Evolutionary conservation across 2,888 invertebrate genomes (phyloP), one percentile per base, ranked within the genome.

Genomic region (Cerceris rybyensis): DNA sequence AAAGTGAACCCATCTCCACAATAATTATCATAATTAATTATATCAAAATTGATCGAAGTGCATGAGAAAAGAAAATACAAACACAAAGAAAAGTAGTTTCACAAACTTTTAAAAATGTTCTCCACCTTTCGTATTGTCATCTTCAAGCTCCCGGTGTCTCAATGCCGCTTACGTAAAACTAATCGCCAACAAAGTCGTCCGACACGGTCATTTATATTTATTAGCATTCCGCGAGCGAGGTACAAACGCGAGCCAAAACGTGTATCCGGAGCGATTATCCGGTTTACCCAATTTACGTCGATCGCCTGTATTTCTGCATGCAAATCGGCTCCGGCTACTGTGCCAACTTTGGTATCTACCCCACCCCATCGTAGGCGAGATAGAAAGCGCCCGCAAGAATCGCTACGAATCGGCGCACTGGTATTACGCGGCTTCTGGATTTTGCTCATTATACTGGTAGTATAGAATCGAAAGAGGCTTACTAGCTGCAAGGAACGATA

Each of bases 361-460:
- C 68, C 58, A 42, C 43, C 49, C 49, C 16, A 49, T 70, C 50
- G 70, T 43, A 58, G 60, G 73, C 65, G 46, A 11, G 17, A 57
- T 75, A 72, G 75, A 81, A 80, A 77, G 71, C 67, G 67, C 50
- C 79, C 69, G 74, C 67, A 70, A 74, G 71, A 84, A 58, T 68
- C 68, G 60, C 68, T 65, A 58, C 69, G 67, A 59, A 66, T 74
- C 75, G 63, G 72, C 75, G 61, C 59, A 69, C 76, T 66, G 68
- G 72, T 68, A 79, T 81, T 76, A 79, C 43, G 71, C 64, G 46
- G 60, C 49, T 42, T 1, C 50, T n/a, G 50, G 28, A 28, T 28
- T 50, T 50, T n/a, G 1, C 50, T 60, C 63, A 69, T 63, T 52
- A 74, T n/a, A 55, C 42, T 57, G 17, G 46, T 52, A 63, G 49